phyloP scores from a whole-genome alignment of 2,888 invertebrate species.

The Mamestra brassicae region DNA sequence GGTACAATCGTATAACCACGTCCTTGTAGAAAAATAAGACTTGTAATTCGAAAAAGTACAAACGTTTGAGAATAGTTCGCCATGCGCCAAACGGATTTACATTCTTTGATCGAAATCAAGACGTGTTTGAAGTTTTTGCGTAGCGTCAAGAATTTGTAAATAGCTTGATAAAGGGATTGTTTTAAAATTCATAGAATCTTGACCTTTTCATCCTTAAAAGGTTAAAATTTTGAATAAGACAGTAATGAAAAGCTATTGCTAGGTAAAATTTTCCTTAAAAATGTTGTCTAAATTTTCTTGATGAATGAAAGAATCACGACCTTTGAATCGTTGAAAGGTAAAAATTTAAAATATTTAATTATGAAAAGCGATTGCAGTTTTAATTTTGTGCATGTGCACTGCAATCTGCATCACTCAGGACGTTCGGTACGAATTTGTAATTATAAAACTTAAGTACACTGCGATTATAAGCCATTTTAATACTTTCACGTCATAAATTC shows the following conservation, averaged over 20 bases:
- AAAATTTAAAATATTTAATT: too few species aligned
- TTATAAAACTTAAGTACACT: neutral
- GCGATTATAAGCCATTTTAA: conserved; percentile 6
- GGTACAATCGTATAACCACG: neutral
- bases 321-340: too few species aligned
- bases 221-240: neutral
- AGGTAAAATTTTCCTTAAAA: neutral
- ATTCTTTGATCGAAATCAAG: conserved; percentile 12
- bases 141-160: neutral
- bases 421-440: neutral
- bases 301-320: too few species aligned
- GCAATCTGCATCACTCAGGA: neutral
- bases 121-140: neutral
- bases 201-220: neutral
- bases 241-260: neutral
- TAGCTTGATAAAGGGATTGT: neutral
- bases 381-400: too few species aligned
- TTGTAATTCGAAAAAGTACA: neutral
- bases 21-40: neutral
- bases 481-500: conserved; percentile 35
- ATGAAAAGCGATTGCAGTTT: too few species aligned
- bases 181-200: neutral
- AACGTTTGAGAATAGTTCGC: conserved; percentile 5
- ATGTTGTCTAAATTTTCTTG: neutral
- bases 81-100: conserved; percentile 14